These are phyloP conservation scores for Dufourea novaeangliae DNA, from an alignment of 1,140 invertebrate genomes.

Conservation along the genomic window DNA sequence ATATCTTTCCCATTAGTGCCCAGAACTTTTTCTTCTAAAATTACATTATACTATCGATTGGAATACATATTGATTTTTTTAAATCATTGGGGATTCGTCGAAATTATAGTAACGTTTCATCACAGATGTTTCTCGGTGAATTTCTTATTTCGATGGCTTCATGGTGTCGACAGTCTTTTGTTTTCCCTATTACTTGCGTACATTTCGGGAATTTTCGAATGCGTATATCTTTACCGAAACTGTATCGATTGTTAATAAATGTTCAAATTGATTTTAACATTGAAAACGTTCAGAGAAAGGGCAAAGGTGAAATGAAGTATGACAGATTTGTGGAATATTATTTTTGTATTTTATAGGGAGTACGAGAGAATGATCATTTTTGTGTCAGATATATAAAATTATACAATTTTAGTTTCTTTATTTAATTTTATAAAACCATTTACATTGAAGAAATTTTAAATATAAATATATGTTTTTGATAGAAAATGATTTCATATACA, in stretches of 20 bases:
- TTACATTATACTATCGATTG: no score
- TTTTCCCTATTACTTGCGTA: conserved; percentile 18
- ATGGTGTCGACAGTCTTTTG: conserved; percentile 12
- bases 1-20: background rate
- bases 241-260: background rate
- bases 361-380: background rate
- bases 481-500: conserved; percentile 5
- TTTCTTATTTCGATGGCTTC: background rate
- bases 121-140: background rate
- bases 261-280: background rate
- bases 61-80: background rate
- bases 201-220: background rate
- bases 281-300: background rate
- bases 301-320: background rate
- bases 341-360: background rate
- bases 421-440: background rate
- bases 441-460: conserved; percentile 8
- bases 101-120: conserved; percentile 4
- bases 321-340: background rate
- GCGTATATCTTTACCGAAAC: no score
- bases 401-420: background rate
- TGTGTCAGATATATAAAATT: background rate
- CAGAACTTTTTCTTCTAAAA: background rate
- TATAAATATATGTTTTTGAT: conserved; percentile 11
- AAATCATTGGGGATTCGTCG: background rate